A percentile compares a stretch with the other conserved stretches of the same genome.
phyloP scores from a whole-genome alignment of 2,888 invertebrate genomes.

The Dolomedes plantarius region DNA sequence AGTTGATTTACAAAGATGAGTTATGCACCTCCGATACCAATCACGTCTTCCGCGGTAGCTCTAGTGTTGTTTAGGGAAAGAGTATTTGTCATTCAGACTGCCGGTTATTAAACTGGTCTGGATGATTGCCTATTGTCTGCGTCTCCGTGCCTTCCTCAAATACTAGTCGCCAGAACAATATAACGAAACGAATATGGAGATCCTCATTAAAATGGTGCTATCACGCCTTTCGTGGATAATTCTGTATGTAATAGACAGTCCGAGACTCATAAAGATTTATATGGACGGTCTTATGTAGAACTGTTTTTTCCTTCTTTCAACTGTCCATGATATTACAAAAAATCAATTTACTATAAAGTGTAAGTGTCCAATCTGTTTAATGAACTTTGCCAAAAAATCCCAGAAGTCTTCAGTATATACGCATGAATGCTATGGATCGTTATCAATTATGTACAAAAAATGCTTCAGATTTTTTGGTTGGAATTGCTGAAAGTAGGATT shows the following conservation, averaged over 20 bases:
- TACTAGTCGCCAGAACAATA: background rate
- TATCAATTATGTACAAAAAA: too few species aligned
- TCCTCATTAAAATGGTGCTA: background rate
- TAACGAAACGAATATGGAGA: background rate
- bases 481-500: too few species aligned
- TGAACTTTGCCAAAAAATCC: too few species aligned
- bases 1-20: background rate
- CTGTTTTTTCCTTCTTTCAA: too few species aligned
- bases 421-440: too few species aligned
- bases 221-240: background rate
- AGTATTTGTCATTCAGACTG: background rate
- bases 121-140: background rate
- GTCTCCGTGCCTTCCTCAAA: background rate
- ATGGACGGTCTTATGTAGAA: too few species aligned
- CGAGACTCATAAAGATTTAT: too few species aligned
- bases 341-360: too few species aligned
- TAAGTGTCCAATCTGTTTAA: too few species aligned
- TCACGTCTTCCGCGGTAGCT: background rate
- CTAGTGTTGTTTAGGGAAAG: constrained; percentile 1
- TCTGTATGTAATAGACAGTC: background rate
- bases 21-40: background rate
- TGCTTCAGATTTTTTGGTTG: too few species aligned
- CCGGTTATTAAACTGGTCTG: constrained; percentile 6
- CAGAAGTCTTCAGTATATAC: too few species aligned
- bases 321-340: too few species aligned